Percentiles rank a stretch among this genome's conserved stretches.
These are phyloP conservation scores for Crotalus adamanteus DNA, from an alignment of 2,797 vertebrate species.

Conservation along the genomic window DNA sequence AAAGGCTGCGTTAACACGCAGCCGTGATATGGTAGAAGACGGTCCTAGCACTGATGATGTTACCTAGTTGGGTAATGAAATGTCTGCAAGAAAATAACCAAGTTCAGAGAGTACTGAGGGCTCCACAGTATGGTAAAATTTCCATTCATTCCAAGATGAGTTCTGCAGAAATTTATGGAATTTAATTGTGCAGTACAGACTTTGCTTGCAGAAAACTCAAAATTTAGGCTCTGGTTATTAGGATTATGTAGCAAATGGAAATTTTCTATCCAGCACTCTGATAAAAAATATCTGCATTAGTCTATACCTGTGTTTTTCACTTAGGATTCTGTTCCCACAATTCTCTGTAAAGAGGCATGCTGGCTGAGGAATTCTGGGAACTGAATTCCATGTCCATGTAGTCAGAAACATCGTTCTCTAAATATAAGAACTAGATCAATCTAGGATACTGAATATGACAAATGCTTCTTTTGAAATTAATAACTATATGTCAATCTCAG, in stretches of 20 bases:
- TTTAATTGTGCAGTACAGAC: not conserved
- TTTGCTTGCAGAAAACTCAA: not conserved
- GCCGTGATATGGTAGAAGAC: not conserved
- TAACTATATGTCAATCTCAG: not conserved
- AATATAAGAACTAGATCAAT: not conserved
- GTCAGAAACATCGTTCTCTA: not conserved
- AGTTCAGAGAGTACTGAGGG: not conserved
- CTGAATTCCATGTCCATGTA: not conserved
- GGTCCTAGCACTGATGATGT: not conserved
- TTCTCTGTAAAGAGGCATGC: not conserved
- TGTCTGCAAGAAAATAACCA: not conserved
- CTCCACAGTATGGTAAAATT: not conserved
- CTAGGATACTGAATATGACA: not conserved
- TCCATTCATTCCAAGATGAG: not conserved
- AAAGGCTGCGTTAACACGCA: not conserved
- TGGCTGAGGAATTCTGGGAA: not conserved
- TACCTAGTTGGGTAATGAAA: not conserved
- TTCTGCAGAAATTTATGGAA: not conserved
- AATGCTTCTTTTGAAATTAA: not conserved
- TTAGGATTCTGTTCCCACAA: not conserved
- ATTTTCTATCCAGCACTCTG: not conserved
- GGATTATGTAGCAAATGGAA: not conserved
- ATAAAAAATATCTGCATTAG: not conserved
- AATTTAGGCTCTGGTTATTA: not conserved
- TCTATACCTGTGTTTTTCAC: not conserved